phyloP scores from a whole-genome alignment of 1,140 invertebrate species.

The Cyphomyrmex costatus region DNA sequence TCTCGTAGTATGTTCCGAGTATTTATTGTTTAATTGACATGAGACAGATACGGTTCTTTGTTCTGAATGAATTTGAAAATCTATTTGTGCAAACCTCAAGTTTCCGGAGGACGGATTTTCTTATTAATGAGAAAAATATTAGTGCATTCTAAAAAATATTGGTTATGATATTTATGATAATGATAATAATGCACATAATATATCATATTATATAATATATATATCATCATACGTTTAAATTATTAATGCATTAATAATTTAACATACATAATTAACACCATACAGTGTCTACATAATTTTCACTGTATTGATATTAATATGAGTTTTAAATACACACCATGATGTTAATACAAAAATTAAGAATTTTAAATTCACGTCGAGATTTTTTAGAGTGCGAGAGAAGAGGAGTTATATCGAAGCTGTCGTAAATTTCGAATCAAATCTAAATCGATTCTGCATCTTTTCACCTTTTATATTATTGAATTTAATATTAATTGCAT shows the following conservation, averaged over 20 bases:
- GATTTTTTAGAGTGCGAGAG: neutral
- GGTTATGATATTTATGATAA: no score
- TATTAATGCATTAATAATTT: no score
- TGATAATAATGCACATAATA: no score
- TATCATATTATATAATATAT: no score
- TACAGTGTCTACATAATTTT: no score
- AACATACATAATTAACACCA: no score
- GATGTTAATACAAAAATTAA: no score
- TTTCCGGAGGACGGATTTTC: neutral
- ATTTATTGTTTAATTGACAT: constrained; percentile 29
- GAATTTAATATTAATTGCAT: neutral
- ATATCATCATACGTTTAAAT: no score
- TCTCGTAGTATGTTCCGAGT: neutral
- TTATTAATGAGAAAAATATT: neutral
- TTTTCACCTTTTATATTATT: neutral
- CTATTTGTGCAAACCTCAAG: neutral
- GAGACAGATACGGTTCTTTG: neutral
- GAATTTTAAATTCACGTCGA: no score
- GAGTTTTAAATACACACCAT: no score
- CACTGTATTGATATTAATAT: no score
- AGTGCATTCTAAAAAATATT: no score
- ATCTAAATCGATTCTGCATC: neutral
- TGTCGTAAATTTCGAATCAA: neutral
- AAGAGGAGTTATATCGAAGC: neutral
- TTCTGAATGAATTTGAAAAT: constrained; percentile 26